Evolutionary conservation across 2,888 invertebrate genomes (phyloP).

Genomic region (Trypoxylon attenuatum): DNA sequence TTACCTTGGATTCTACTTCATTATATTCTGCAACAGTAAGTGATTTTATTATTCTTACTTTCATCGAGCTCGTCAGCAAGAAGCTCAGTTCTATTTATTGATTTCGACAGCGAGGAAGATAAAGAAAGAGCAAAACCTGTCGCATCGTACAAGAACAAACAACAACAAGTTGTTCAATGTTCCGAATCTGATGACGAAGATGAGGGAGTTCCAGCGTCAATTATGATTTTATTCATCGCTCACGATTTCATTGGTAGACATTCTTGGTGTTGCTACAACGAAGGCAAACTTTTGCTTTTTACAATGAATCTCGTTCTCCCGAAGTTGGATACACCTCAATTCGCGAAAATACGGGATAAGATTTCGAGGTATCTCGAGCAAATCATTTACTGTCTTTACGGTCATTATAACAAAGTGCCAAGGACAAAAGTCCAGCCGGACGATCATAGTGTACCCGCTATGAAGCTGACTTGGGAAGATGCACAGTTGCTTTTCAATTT

Average conservation of each 20-base stretch:
- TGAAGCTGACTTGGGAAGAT: conserved; percentile 83
- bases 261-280: conserved; percentile 86
- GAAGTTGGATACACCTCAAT: conserved; percentile 80
- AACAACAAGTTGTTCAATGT: conserved; percentile 52
- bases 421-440: conserved; percentile 76
- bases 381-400: conserved; percentile 89
- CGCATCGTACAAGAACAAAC: conserved; percentile 52
- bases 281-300: conserved; percentile 86
- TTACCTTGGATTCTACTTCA: conserved; percentile 90
- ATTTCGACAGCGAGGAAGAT: conserved; percentile 79
- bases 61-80: no score
- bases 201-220: conserved; percentile 82
- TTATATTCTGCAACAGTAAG: conserved; percentile 82
- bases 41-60: no score
- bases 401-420: conserved; percentile 85
- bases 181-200: conserved; percentile 75
- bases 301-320: conserved; percentile 85
- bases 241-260: conserved; percentile 90
- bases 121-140: conserved; percentile 77
- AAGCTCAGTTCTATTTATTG: not conserved
- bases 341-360: conserved; percentile 80
- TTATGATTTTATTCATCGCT: conserved; percentile 86
- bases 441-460: conserved; percentile 85
- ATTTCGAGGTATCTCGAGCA: conserved; percentile 90
- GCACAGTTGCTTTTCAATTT: conserved; percentile 87